Evolutionary conservation across 2,113 vertebrate species (phyloP).

Genomic region (Thamnophis sirtalis): DNA sequence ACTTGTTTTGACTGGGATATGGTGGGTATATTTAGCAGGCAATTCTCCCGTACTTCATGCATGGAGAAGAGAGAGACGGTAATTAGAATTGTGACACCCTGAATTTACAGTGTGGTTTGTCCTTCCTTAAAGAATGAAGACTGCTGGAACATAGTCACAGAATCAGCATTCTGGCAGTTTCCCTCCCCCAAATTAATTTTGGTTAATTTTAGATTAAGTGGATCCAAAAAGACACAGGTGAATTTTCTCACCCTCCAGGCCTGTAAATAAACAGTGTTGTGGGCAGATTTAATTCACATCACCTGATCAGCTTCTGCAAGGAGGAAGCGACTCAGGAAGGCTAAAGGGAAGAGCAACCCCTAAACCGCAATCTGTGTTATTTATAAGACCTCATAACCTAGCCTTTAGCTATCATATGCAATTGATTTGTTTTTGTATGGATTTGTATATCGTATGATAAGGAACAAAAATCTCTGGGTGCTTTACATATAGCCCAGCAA

Average conservation of each 20-base stretch:
- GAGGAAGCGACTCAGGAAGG: background rate
- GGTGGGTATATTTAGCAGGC: conserved; percentile 35
- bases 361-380: background rate
- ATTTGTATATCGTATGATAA: background rate
- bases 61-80: background rate
- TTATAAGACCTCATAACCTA: background rate
- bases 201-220: background rate
- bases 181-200: background rate
- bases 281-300: background rate
- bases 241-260: background rate
- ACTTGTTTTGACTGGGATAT: conserved; percentile 45
- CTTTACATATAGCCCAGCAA: background rate
- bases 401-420: background rate
- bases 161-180: conserved; percentile 25
- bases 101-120: conserved; percentile 7
- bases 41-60: conserved; percentile 38
- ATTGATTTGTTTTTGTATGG: background rate
- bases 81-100: conserved; percentile 12
- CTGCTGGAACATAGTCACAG: background rate
- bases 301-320: background rate
- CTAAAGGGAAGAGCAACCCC: background rate
- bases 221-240: background rate
- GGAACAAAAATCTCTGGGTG: too few relatives aligned
- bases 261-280: background rate
- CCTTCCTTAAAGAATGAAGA: background rate